phyloP scores from a whole-genome alignment of 2,113 vertebrate genomes.

The Haemorhous mexicanus region DNA sequence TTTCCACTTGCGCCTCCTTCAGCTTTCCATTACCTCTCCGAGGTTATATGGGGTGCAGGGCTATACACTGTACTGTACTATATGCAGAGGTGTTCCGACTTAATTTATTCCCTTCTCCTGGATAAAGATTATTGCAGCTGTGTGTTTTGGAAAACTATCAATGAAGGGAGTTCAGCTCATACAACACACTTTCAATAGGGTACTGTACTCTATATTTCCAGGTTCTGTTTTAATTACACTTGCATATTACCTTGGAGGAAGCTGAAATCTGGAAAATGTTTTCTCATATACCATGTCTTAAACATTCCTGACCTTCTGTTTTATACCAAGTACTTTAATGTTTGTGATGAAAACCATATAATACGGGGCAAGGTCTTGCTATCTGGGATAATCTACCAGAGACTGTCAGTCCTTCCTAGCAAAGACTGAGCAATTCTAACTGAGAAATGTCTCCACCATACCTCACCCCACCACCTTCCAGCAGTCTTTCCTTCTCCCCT shows the following conservation, averaged over 20 bases:
- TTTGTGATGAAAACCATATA: slow-evolving; percentile 58
- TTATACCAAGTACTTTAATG: slow-evolving; percentile 63
- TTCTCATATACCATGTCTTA: slow-evolving; percentile 68
- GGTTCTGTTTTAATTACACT: slow-evolving; percentile 73
- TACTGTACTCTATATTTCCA: slow-evolving; percentile 73
- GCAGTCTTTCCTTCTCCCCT: background rate
- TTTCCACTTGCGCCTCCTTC: slow-evolving; percentile 64
- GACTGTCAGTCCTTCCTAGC: background rate
- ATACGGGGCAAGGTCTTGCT: background rate
- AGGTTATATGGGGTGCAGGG: slow-evolving; percentile 62
- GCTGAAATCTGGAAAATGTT: slow-evolving; percentile 72
- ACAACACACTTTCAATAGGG: slow-evolving; percentile 71
- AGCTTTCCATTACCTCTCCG: slow-evolving; percentile 61
- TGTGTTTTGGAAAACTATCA: slow-evolving; percentile 75
- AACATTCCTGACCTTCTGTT: slow-evolving; percentile 66
- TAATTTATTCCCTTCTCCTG: slow-evolving; percentile 75
- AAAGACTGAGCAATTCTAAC: background rate
- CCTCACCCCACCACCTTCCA: background rate
- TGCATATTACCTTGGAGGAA: slow-evolving; percentile 69
- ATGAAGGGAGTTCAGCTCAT: slow-evolving; percentile 71
- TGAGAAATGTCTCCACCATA: background rate
- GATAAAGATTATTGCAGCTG: slow-evolving; percentile 76
- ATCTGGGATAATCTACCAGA: background rate
- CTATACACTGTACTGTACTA: slow-evolving; percentile 66
- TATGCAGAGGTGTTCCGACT: slow-evolving; percentile 70